These are phyloP conservation scores for Planiliza haematocheilus DNA, from an alignment of 2,113 vertebrate species.

Conservation along the genomic window DNA sequence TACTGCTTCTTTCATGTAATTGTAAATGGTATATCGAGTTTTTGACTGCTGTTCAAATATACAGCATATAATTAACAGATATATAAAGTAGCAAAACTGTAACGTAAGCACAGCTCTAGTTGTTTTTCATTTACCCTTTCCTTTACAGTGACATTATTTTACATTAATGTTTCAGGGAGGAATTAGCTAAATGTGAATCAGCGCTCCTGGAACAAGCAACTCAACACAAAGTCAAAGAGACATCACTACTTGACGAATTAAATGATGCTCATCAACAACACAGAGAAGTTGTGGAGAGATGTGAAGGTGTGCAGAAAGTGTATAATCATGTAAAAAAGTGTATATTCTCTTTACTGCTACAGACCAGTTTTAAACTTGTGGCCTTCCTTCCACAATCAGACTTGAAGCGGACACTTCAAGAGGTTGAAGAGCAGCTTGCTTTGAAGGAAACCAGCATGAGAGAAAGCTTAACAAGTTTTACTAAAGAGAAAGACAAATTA, in stretches of 20 bases:
- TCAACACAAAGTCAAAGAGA: slow-evolving; percentile 67
- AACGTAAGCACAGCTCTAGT: too few relatives aligned
- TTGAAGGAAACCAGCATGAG: slow-evolving; percentile 55
- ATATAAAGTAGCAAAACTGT: neutral
- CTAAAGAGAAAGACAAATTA: slow-evolving; percentile 74
- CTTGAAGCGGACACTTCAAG: slow-evolving; percentile 70
- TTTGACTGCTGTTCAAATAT: neutral
- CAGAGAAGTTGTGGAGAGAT: slow-evolving; percentile 61
- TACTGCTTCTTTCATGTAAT: neutral
- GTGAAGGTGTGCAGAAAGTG: slow-evolving; percentile 63
- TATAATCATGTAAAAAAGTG: neutral
- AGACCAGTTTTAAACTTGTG: neutral
- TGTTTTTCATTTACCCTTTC: neutral
- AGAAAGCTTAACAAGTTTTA: slow-evolving; percentile 60
- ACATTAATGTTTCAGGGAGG: slow-evolving; percentile 61
- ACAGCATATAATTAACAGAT: neutral
- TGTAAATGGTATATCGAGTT: neutral
- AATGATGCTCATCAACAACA: slow-evolving; percentile 65
- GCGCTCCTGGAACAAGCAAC: slow-evolving; percentile 68
- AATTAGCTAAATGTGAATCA: slow-evolving; percentile 64
- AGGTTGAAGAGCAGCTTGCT: slow-evolving; percentile 54
- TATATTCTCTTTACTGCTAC: neutral
- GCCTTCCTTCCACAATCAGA: slow-evolving; percentile 55
- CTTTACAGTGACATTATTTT: neutral
- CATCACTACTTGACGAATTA: slow-evolving; percentile 61